Base-by-base conservation (phyloP, 2,113 vertebrate species). In the Anoplopoma fimbria region DNA sequence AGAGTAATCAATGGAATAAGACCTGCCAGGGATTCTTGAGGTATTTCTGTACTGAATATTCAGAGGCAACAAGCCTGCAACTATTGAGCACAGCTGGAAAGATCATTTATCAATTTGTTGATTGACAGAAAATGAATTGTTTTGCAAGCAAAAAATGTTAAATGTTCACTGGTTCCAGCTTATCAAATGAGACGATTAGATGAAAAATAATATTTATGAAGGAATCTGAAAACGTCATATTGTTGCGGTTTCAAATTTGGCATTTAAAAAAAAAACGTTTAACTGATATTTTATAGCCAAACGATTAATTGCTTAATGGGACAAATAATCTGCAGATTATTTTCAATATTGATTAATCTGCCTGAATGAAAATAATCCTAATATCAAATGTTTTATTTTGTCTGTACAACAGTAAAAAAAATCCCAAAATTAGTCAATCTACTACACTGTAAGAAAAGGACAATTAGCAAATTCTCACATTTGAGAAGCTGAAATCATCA, bases 1-100 rank as follows among this genome's bases (percentile, higher is more conserved):
- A 82, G 51, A 29, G 57, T 23, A 47, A 55, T 82, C 8, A 51
- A 49, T 71, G 69, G n/a, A 67, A 53, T 21, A n/a, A 47, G 13
- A 27, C 4, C 1, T 25, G 29, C 25, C 1, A 9, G 33, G 12
- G 47, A 40, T 36, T 33, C 8, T 61, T 1, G 3, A 23, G 63
- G 15, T 33, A 45, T 72, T 53, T 55, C 29, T 36, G 19, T 1
- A 5, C 23, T 29, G 40, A 61, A 57, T n/a, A 63, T 33, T 23
- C 53, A 42, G 19, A 61, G 9, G 53, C 2, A 63, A 47, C 40
- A 7, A 40, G 42, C 17, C n/a, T 13, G 34, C 45, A 14, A 29
- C 17, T 58, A 25, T 27, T 64, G 9, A 25, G 12, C 19, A 34
- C n/a, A 31, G 34, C 29, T 34, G 36, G 4, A 14, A 60, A 8